Evolutionary conservation across 2,113 vertebrate species (phyloP).

Genomic region (Oryctolagus cuniculus): mOryCun1.1 NC_091435.1:146703001-146703500

Average conservation of each 20-base stretch:
- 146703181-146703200: conserved; percentile 52
- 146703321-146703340: conserved; percentile 73
- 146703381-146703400: conserved; percentile 22
- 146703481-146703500: neutral
- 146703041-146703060: neutral
- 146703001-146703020: fast-evolving
- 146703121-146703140: conserved; percentile 67
- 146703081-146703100: conserved; percentile 67
- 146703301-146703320: conserved; percentile 74
- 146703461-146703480: conserved; percentile 43
- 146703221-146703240: conserved; percentile 44
- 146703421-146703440: neutral
- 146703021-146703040: neutral
- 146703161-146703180: neutral
- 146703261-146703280: conserved; percentile 23
- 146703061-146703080: neutral
- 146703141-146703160: conserved; percentile 35
- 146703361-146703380: conserved; percentile 26
- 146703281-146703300: conserved; percentile 77
- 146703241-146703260: conserved; percentile 33
- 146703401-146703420: neutral
- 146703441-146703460: neutral
- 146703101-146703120: conserved; percentile 43
- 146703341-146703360: conserved; percentile 57
- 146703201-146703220: neutral